Evolutionary conservation across 2,888 invertebrate species (phyloP), one percentile per base, ranked within the genome.

Genomic region (Zygaena filipendulae): DNA sequence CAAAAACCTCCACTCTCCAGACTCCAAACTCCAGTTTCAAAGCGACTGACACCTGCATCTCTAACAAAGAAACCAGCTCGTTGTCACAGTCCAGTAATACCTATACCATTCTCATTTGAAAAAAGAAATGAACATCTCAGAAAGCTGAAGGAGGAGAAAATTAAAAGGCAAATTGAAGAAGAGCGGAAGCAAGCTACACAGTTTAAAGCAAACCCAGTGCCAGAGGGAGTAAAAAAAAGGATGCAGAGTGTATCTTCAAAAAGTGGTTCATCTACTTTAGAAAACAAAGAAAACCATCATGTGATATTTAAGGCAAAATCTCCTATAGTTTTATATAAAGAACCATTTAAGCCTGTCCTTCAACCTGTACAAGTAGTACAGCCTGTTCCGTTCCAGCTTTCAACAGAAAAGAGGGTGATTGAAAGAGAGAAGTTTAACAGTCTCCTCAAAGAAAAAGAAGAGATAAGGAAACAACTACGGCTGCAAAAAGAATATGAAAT

Each of bases 151-250:
- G 85, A 88, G 37, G 82, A 85, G 43, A 79, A 79, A 41, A 82
- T 88, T 6, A 81, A 83, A 38, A 77, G 82, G 36, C 66, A 80
- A 32, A 51, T 84, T 11, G 84, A 87, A 33, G 70, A 75, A 37
- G 83, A 85, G 34, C 77, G 82, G 22, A 85, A 82, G 42, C 83
- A 85, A 52, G 75, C 82, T 1, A 64, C 82, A 1, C 82, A 83
- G 39, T 91, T 91, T 47, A 87, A 87, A 57, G 91, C 91, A 0
- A 84, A 86, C 25, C 88, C 88, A 0, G 52, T 85, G 8, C 90
- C 90, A 1, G 54, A 52, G n/a, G 61, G 42, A 42, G 71, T 59
- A 43, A 82, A 45, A 48, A 82, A 59, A 55, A 68, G 32, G 30
- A 81, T 52, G 63, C 67, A 42, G 37, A 67, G 20, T 61, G 46